Percentiles rank a stretch among this genome's conserved stretches.
Evolutionary conservation across 2,113 vertebrate species (phyloP).

Genomic region (Craseonycteris thonglongyai): DNA sequence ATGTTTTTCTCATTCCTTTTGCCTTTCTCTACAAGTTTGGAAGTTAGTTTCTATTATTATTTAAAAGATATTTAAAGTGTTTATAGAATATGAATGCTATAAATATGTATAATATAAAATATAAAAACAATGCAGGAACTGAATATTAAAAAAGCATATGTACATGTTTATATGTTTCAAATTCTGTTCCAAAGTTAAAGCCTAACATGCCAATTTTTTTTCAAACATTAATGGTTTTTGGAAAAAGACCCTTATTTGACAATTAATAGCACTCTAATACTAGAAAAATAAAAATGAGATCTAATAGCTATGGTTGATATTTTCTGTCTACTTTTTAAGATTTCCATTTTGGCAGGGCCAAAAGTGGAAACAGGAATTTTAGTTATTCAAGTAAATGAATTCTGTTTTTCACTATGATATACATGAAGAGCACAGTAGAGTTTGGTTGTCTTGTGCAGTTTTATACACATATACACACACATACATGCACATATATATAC

Average conservation of each 20-base stretch:
- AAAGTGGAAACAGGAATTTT: not conserved
- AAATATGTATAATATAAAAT: not conserved
- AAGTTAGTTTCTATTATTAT: not conserved
- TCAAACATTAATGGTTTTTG: not conserved
- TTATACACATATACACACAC: too few relatives aligned
- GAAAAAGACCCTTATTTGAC: not conserved
- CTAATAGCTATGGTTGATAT: not conserved
- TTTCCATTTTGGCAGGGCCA: not conserved
- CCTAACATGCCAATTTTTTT: not conserved
- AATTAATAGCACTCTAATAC: not conserved
- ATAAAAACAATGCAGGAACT: slow-evolving; percentile 8
- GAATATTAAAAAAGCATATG: not conserved
- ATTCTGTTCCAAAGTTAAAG: slow-evolving; percentile 10
- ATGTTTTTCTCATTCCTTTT: not conserved
- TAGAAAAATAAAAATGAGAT: not conserved
- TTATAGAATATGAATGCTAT: not conserved
- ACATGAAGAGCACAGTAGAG: not conserved
- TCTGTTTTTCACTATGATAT: not conserved
- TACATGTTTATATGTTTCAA: not conserved
- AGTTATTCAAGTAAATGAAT: not conserved
- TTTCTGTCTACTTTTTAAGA: not conserved
- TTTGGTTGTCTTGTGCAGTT: not conserved
- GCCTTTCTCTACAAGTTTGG: not conserved
- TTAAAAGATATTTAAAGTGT: not conserved
- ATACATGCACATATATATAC: too few relatives aligned